Percentiles rank a stretch among this genome's conserved stretches.
Evolutionary conservation across 2,113 vertebrate species (phyloP).

Genomic region (Gobiocypris rarus): DNA sequence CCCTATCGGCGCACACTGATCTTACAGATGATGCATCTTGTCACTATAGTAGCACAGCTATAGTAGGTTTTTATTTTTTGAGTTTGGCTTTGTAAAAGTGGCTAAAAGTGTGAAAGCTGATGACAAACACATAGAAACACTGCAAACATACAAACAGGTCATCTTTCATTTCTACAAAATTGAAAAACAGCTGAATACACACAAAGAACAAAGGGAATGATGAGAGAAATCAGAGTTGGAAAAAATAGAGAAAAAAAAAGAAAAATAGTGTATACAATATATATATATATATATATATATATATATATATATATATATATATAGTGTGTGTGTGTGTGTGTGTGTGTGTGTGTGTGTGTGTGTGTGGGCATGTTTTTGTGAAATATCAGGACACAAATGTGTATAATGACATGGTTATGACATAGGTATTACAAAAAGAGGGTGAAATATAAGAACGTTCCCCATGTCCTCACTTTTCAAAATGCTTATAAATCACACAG

Average conservation of each 20-base stretch:
- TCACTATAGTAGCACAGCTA: background rate
- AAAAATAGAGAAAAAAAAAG: background rate
- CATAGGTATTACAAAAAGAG: too few species aligned
- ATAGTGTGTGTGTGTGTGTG: background rate
- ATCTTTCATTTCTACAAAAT: conserved; percentile 18
- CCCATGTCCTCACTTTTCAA: too few species aligned
- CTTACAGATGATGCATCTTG: background rate
- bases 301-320: too few species aligned
- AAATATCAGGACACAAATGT: too few species aligned
- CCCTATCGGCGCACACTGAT: background rate
- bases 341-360: conserved; percentile 21
- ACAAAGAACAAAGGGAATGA: background rate
- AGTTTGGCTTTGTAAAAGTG: background rate
- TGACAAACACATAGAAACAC: background rate
- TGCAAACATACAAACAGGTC: background rate
- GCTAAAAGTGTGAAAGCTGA: background rate
- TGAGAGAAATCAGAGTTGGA: background rate
- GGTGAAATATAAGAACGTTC: too few species aligned
- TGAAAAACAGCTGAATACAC: conserved; percentile 21
- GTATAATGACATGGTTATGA: too few species aligned
- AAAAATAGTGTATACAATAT: background rate
- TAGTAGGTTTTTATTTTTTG: background rate
- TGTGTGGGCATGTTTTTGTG: too few species aligned
- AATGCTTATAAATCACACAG: too few species aligned
- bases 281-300: too few species aligned